These are phyloP conservation scores for Volucella inanis DNA, from an alignment of 2,888 invertebrate species.

Conservation along the genomic window DNA sequence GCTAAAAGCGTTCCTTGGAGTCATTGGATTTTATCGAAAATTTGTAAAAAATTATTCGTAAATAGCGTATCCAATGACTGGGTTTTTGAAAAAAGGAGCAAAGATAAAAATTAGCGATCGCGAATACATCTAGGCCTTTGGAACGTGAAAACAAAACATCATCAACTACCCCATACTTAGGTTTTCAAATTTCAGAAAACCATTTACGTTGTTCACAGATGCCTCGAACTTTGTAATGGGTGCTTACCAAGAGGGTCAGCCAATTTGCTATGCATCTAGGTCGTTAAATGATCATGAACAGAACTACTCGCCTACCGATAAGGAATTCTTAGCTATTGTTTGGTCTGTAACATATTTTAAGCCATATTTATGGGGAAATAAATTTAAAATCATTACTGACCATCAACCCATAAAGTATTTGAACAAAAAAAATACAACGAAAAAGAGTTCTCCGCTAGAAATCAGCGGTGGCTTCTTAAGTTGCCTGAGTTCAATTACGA, in stretches of 20 bases:
- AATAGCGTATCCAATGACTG: too few relatives aligned
- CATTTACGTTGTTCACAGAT: not conserved
- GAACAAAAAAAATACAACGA: too few relatives aligned
- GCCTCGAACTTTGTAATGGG: not conserved
- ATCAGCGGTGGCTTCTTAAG: too few relatives aligned
- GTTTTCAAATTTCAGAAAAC: not conserved
- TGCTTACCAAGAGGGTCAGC: not conserved
- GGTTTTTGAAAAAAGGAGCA: not conserved
- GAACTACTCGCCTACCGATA: not conserved
- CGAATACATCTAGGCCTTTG: not conserved
- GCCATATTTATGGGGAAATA: too few relatives aligned
- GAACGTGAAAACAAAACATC: not conserved
- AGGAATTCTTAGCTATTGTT: not conserved
- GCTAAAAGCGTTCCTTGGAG: constrained; percentile 9
- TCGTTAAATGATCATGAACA: not conserved
- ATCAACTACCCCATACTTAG: not conserved
- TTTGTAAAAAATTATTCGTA: too few relatives aligned
- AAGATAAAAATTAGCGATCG: not conserved
- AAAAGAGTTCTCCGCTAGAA: too few relatives aligned
- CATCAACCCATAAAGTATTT: too few relatives aligned
- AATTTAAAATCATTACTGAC: too few relatives aligned
- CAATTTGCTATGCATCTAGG: not conserved
- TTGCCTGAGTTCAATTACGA: too few relatives aligned
- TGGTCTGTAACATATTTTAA: too few relatives aligned
- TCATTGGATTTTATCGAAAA: too few relatives aligned